Percentiles rank a stretch among this genome's conserved stretches.
phyloP scores from a whole-genome alignment of 2,113 vertebrate genomes.

The Nycticryphes semicollaris region DNA sequence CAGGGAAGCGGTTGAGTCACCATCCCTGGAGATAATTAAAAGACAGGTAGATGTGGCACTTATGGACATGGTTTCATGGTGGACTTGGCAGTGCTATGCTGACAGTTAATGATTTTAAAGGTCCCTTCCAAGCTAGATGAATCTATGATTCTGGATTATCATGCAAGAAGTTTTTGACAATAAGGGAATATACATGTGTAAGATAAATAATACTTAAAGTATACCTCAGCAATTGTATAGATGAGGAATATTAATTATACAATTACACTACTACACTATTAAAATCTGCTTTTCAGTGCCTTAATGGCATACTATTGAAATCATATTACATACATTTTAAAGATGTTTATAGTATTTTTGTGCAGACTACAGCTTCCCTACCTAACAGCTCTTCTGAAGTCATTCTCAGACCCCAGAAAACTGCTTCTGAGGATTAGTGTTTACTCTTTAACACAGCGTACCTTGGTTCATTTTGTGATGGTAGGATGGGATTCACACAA shows the following conservation, averaged over 20 bases:
- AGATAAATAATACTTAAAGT: background rate
- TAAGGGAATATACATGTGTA: background rate
- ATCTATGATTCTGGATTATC: background rate
- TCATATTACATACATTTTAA: background rate
- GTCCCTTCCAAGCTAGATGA: background rate
- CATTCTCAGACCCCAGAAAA: background rate
- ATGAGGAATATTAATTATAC: background rate
- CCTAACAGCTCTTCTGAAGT: background rate
- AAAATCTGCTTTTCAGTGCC: background rate
- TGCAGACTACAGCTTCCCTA: background rate
- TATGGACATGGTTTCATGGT: background rate
- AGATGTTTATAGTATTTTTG: background rate
- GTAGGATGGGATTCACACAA: background rate
- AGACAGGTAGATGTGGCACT: background rate
- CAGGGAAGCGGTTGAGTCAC: background rate
- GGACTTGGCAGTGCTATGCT: background rate
- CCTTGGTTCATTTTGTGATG: background rate
- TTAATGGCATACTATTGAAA: background rate
- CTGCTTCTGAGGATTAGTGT: background rate
- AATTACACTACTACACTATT: background rate
- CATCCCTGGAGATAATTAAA: background rate
- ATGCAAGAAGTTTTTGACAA: background rate
- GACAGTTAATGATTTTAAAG: background rate
- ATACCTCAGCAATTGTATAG: background rate
- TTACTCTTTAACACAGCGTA: background rate